phyloP scores from a whole-genome alignment of 2,888 invertebrate species.

The Drosophila fulvimacula region DNA sequence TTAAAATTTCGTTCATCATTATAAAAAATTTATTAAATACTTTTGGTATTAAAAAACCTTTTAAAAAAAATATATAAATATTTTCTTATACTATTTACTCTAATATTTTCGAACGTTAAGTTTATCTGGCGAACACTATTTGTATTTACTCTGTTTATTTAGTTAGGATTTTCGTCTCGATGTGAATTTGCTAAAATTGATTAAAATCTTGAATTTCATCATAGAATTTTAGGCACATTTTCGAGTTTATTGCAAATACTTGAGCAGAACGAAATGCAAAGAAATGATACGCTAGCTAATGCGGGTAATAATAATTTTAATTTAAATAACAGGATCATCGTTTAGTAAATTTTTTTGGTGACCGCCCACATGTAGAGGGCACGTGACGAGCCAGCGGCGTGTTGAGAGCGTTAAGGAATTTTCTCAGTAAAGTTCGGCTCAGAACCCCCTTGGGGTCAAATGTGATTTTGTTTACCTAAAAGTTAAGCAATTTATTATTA shows the following conservation, averaged over 20 bases:
- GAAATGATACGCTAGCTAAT: constrained; percentile 11
- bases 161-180: not conserved
- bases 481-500: constrained; percentile 79
- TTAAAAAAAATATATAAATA: not conserved
- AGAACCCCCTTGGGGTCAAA: constrained; percentile 22
- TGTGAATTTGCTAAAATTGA: not conserved
- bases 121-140: not conserved
- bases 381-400: constrained; percentile 60
- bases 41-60: not conserved
- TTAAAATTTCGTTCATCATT: too few relatives aligned
- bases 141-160: not conserved
- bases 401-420: constrained; percentile 46
- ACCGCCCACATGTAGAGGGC: not conserved
- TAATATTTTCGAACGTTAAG: not conserved
- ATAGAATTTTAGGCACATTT: not conserved
- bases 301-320: constrained; percentile 56
- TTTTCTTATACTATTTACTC: too few relatives aligned
- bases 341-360: constrained; percentile 20
- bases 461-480: constrained; percentile 74
- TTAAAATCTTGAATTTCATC: not conserved
- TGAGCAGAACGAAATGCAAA: not conserved
- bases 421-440: constrained; percentile 2
- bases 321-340: constrained; percentile 52
- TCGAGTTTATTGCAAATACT: not conserved
- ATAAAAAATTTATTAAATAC: not conserved